Conservation (phyloP, 2,113 vertebrate species). For the Alosa alosa region DNA sequence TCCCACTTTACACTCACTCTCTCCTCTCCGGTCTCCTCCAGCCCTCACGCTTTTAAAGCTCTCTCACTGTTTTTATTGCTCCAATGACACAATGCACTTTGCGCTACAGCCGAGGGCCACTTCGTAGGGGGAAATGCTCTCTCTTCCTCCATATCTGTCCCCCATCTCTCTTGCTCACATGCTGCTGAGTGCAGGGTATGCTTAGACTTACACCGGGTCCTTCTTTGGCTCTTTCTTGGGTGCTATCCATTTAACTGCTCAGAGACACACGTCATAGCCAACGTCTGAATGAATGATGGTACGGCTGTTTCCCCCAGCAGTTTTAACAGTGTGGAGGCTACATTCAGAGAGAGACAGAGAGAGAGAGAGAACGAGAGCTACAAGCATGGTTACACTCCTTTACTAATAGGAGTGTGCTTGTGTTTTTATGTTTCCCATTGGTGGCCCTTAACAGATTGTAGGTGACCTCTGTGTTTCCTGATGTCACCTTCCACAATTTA, state of each 20-base stretch:
- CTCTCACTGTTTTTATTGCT: background rate
- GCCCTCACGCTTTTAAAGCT: background rate
- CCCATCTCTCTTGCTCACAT: background rate
- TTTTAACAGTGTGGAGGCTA: background rate
- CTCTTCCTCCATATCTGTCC: background rate
- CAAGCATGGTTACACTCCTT: background rate
- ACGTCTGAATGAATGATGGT: background rate
- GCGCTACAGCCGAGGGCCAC: background rate
- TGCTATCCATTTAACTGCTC: background rate
- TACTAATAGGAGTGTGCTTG: background rate
- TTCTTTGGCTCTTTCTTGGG: background rate
- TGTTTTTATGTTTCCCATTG: background rate
- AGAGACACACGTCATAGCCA: background rate
- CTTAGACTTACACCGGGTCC: background rate
- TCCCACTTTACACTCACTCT: slow-evolving; percentile 14
- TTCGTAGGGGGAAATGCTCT: background rate
- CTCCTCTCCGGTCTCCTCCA: background rate
- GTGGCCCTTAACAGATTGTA: background rate
- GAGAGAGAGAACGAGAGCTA: background rate
- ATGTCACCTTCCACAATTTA: background rate
- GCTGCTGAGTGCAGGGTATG: background rate
- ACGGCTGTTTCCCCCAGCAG: background rate
- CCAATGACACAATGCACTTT: background rate
- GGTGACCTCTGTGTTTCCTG: background rate
- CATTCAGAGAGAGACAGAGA: background rate